Conservation (phyloP, 1,140 invertebrate species). For the Heliconius nattereri region DNA sequence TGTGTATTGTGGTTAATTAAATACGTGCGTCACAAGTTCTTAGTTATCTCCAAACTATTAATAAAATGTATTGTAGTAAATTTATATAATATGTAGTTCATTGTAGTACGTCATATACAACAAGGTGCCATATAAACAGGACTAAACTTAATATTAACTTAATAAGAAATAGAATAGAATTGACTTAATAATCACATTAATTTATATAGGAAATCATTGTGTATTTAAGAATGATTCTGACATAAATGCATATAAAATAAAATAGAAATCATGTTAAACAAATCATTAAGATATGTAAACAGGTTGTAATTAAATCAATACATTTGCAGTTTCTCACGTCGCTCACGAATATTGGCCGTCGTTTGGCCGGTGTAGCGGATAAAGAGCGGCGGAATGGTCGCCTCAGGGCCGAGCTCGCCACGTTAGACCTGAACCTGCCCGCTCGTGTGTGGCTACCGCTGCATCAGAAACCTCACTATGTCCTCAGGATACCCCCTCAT, state of each 20-base stretch:
- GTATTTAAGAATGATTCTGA: neutral
- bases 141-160: no score
- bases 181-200: neutral
- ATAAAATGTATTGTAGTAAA: neutral
- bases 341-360: conserved; percentile 87
- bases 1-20: neutral
- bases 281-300: neutral
- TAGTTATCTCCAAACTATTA: neutral
- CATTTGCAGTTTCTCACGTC: conserved; percentile 66
- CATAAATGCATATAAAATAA: neutral
- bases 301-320: conserved; percentile 1
- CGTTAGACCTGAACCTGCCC: conserved; percentile 97
- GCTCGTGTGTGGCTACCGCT: conserved; percentile 98
- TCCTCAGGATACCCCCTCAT: conserved; percentile 92
- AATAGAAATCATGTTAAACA: neutral
- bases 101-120: neutral
- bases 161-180: no score
- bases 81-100: neutral
- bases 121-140: neutral
- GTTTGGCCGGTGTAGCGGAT: conserved; percentile 93
- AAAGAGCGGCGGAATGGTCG: conserved; percentile 96
- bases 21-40: neutral
- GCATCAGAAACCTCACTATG: conserved; percentile 95
- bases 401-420: conserved; percentile 94
- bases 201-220: neutral